phyloP scores from a whole-genome alignment of 1,140 invertebrate genomes.

The Holotrichia oblita region DNA sequence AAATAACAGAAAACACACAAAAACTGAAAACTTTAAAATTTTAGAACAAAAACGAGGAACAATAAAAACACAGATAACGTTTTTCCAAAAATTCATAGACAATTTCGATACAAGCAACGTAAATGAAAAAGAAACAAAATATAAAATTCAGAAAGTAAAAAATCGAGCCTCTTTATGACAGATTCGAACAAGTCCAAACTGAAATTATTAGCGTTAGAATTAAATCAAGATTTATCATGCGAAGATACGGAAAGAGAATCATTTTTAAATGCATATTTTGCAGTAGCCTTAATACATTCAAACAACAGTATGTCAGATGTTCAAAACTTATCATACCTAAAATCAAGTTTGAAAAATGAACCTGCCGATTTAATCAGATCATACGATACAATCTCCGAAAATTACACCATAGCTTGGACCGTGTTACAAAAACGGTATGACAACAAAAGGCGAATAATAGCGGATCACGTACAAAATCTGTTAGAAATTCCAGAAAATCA shows the following conservation, averaged over 20 bases:
- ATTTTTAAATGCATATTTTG: constrained; percentile 5
- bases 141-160: too few relatives aligned
- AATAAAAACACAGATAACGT: neutral
- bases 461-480: constrained; percentile 43
- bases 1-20: too few relatives aligned
- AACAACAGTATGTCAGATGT: neutral
- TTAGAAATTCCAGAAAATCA: constrained; percentile 39
- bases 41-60: constrained; percentile 16
- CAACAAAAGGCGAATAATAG: constrained; percentile 43
- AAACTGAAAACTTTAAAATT: neutral
- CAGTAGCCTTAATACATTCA: neutral
- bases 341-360: neutral
- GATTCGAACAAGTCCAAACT: too few relatives aligned
- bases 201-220: neutral
- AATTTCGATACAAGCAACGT: neutral
- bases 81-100: neutral
- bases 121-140: too few relatives aligned
- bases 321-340: constrained; percentile 12
- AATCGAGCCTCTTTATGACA: too few relatives aligned
- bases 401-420: constrained; percentile 44
- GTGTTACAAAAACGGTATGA: constrained; percentile 43
- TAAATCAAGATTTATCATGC: neutral
- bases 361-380: neutral
- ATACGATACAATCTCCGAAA: constrained; percentile 38
- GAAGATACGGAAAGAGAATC: neutral